Conservation (phyloP, 2,888 invertebrate species). For the Agrochola macilenta region DNA sequence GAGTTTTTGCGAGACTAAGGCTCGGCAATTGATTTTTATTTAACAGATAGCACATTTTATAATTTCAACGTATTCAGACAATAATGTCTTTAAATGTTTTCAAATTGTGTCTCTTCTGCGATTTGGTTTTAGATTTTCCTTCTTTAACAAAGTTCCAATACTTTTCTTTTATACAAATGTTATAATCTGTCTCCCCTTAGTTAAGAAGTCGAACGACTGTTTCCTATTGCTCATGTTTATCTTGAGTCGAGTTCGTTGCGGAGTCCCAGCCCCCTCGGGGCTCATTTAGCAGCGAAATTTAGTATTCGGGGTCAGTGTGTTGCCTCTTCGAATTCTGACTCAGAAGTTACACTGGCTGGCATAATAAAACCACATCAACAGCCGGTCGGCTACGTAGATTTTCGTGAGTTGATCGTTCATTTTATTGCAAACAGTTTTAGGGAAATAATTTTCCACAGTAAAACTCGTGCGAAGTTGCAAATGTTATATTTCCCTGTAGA, state of each 20-base stretch:
- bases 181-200: slow-evolving; percentile 24
- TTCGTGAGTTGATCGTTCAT: slow-evolving; percentile 50
- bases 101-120: not conserved
- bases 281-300: slow-evolving; percentile 66
- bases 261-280: slow-evolving; percentile 61
- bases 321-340: slow-evolving; percentile 66
- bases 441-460: slow-evolving; percentile 42
- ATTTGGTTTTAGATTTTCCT: slow-evolving; percentile 4
- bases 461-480: slow-evolving; percentile 37
- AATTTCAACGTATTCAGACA: not conserved
- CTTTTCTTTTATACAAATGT: slow-evolving; percentile 3
- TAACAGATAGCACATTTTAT: not conserved
- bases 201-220: slow-evolving; percentile 39
- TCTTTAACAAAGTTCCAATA: slow-evolving; percentile 1
- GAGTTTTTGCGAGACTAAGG: too few species aligned
- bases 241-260: slow-evolving; percentile 61
- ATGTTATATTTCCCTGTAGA: slow-evolving; percentile 49
- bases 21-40: too few species aligned
- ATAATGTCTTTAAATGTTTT: not conserved
- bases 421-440: slow-evolving; percentile 53
- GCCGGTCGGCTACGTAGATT: slow-evolving; percentile 49
- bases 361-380: slow-evolving; percentile 63
- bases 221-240: slow-evolving; percentile 60
- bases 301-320: slow-evolving; percentile 71
- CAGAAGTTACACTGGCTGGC: slow-evolving; percentile 60